Evolutionary conservation across 2,888 invertebrate genomes (phyloP), one percentile per base, ranked within the genome.

Genomic region (Empis stercorea): DNA sequence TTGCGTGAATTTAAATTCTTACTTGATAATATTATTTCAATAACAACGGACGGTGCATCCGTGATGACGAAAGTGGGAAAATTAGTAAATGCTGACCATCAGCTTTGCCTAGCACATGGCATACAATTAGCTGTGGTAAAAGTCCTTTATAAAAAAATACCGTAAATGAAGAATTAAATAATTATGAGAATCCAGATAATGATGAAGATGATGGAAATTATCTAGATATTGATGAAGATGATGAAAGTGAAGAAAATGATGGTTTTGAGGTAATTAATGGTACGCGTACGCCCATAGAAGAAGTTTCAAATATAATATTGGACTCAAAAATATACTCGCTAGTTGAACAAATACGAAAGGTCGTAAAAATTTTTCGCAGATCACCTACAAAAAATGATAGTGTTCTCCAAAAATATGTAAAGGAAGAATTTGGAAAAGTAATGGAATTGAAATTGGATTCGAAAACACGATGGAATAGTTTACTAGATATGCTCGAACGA

Each of bases 401-500:
- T 20, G 17, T 38, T 17, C 43, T 52, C 11, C 11, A 52, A 48
- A 49, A 44, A 14, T 51, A 51, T 38, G 45, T 42, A 4, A 44
- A 37, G 30, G 36, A 42, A 42, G 42, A 50, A 50, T 45, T 44
- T 34, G 44, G 42, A 39, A 49, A 49, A 47, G 48, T 43, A 38
- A 15, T 50, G 16, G 16, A 48, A 37, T 37, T 51, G 43, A 38
- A 36, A 36, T 45, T 53, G 30, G 50, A 53, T 43, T 50, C 47
- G 41, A 48, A 49, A 49, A 54, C 52, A 27, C 44, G 51, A 15
- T 54, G 51, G 48, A 45, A 42, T 16, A 51, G 50, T 44, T 46
- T 52, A 30, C 37, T 44, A 20, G 17, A 43, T 14, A 52, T 53
- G 53, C 41, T 54, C 11, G 43, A 45, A 23, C 47, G 49, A 51